Evolutionary conservation across 2,113 vertebrate species (phyloP), one percentile per base, ranked within the genome.

Genomic region (Zeus faber): DNA sequence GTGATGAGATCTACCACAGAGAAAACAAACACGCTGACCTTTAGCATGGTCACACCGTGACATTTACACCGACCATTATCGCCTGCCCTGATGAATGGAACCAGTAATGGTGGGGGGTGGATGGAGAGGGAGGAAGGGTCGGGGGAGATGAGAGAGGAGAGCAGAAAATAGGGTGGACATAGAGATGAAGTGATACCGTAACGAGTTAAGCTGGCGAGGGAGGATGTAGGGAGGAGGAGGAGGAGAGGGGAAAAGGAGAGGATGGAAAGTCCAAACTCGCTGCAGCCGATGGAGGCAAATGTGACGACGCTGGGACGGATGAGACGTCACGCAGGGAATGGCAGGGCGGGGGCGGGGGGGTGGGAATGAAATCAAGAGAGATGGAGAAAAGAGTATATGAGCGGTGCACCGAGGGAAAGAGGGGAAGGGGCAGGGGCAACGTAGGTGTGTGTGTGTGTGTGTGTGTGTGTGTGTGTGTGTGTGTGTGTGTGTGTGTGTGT

Each of bases 1-100:
- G 61, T 75, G 75, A 85, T 81, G 72, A 65, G 71, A 80, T 78
- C 68, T 54, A 54, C 66, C 57, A 61, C 60, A 58, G 72, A 67
- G 51, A 75, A 86, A 80, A 83, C 80, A 86, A 85, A 85, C 76
- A 85, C 6, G 51, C 56, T 71, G 84, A 88, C 87, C 85, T 88
- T 88, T 85, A 79, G 29, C 54, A 62, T 63, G 74, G 76, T 72
- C 65, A 65, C 69, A 70, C 6, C 9, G 43, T 81, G 84, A 82
- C 84, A 86, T 86, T 86, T 84, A 80, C 69, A 71, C 45, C 65
- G 47, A 44, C 54, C 72, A 79, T 9, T 81, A 70, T 74, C 52
- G 67, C 66, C 66, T 35, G 64, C 26, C 25, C 63, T 74, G 67
- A 76, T 75, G 43, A 77, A 80, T 71, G 59, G 53, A 69, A 70